phyloP scores from a whole-genome alignment of 2,113 vertebrate genomes.

The Protobothrops flavoviridis region DNA sequence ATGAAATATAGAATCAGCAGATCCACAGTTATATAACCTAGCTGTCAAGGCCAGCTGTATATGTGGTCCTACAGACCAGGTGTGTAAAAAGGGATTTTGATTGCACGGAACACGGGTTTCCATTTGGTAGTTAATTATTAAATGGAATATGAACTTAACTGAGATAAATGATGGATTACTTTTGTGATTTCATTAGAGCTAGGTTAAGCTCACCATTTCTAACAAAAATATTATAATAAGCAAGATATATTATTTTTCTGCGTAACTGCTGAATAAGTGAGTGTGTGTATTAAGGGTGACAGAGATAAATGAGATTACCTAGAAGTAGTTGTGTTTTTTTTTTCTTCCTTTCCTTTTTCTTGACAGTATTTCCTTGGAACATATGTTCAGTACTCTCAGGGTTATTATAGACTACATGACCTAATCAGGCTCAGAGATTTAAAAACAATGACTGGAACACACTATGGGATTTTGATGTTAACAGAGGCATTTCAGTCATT shows the following conservation, averaged over 20 bases:
- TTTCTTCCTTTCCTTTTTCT: slow-evolving; percentile 49
- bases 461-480: slow-evolving; percentile 62
- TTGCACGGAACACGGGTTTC: slow-evolving; percentile 50
- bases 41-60: not conserved
- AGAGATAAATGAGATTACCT: slow-evolving; percentile 68
- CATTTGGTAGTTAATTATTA: slow-evolving; percentile 65
- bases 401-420: slow-evolving; percentile 64
- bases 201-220: slow-evolving; percentile 51
- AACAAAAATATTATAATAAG: slow-evolving; percentile 48
- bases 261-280: slow-evolving; percentile 46
- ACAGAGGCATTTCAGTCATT: slow-evolving; percentile 59
- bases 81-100: not conserved
- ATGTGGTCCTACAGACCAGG: not conserved
- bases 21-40: not conserved
- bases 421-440: slow-evolving; percentile 71
- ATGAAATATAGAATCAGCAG: not conserved
- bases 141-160: slow-evolving; percentile 55
- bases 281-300: slow-evolving; percentile 60
- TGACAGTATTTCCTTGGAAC: slow-evolving; percentile 72
- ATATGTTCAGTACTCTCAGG: slow-evolving; percentile 70
- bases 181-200: slow-evolving; percentile 33
- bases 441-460: slow-evolving; percentile 63
- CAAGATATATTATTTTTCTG: slow-evolving; percentile 37
- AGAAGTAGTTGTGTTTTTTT: not conserved
- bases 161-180: slow-evolving; percentile 27